Evolutionary conservation across 2,797 vertebrate genomes (phyloP).

Genomic region (Rachycentron canadum): DNA sequence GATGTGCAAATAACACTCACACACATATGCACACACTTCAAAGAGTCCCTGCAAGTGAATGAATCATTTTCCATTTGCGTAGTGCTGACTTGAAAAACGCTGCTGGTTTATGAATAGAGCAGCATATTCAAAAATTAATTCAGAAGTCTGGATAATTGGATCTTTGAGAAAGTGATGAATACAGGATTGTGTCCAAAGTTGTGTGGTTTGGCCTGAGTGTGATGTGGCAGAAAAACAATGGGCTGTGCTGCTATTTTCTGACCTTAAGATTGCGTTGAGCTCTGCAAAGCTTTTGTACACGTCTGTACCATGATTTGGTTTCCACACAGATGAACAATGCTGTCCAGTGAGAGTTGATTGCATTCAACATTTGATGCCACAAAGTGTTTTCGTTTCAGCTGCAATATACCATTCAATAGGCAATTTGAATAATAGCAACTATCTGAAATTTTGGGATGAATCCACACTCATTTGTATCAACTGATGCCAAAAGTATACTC

Average conservation of each 20-base stretch:
- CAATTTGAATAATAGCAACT: background rate
- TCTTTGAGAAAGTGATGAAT: background rate
- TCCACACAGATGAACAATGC: background rate
- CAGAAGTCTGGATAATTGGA: background rate
- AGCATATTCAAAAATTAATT: background rate
- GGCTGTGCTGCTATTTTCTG: background rate
- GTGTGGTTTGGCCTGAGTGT: background rate
- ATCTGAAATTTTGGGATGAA: background rate
- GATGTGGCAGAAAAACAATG: background rate
- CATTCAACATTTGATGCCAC: constrained; percentile 11
- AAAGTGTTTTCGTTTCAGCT: no score
- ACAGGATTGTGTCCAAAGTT: background rate
- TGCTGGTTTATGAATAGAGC: constrained; percentile 9
- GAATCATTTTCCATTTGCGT: constrained; percentile 27
- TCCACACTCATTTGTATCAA: background rate
- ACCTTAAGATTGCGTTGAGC: background rate
- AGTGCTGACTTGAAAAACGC: background rate
- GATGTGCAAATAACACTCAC: constrained; percentile 39
- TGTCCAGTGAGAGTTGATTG: background rate
- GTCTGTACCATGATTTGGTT: background rate
- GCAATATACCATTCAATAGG: background rate
- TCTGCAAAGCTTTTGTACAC: background rate
- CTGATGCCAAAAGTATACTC: background rate
- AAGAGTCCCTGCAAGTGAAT: constrained; percentile 34
- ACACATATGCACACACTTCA: constrained; percentile 30